Evolutionary conservation across 2,797 vertebrate genomes (phyloP), one percentile per base, ranked within the genome.

Genomic region (Austrolebias charrua): DNA sequence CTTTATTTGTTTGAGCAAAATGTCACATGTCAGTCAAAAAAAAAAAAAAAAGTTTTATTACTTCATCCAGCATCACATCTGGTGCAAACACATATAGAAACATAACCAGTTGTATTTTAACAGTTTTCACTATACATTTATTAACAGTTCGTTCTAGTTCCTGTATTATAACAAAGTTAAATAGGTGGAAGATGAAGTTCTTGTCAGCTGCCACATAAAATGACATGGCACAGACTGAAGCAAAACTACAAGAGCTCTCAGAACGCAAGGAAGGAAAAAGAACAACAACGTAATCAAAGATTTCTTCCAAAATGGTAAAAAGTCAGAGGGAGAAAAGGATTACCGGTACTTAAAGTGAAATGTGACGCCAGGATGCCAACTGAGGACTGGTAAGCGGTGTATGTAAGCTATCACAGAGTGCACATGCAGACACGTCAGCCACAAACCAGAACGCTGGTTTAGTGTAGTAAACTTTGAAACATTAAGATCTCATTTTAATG

Each of bases 101-200:
- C 75, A 75, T 77, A 66, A 76, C 75, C 76, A 72, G 73, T 71
- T 71, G 64, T 49, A 70, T 69, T 67, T 82, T 87, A 76, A 80
- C 84, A 66, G 71, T 82, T 65, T 91, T 93, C 89, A 91, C 93
- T 92, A 94, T 94, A 95, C 91, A 94, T 92, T 87, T 90, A 93
- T 93, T 92, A 82, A 78, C 79, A 79, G 71, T 78, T 82, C 76
- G 83, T 86, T 76, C 76, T 82, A 82, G 65, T 83, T 88, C 87
- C 83, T 81, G 86, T 91, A 38, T 40, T 47, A 93, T 91, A 88
- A 93, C 35, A 92, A 87, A 89, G 85, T 90, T 91, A 91, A 90
- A 79, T 60, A 87, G 87, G 85, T 78, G 73, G 71, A 83, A 84
- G 80, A 87, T 53, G 85, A 69, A 69, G 92, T 68, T 84, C 86